Base-by-base conservation (phyloP, 2,113 vertebrate genomes). In the Ibidorhyncha struthersii region DNA sequence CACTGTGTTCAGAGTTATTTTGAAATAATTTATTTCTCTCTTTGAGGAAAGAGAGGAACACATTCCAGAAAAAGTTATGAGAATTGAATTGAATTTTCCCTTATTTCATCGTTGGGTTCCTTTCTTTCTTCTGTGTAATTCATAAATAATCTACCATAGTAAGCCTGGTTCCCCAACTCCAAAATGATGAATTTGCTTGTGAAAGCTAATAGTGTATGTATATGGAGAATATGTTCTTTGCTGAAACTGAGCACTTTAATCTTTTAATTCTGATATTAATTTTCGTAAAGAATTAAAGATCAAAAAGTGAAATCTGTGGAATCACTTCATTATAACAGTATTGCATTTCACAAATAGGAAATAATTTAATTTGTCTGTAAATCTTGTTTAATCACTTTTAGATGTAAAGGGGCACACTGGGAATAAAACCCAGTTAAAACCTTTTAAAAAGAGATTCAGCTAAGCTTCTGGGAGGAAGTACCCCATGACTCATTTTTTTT, bases 21-120 rank as follows among this genome's bases (percentile, higher is more conserved):
- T 93, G 78, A 89, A 84, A 91, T 85, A 30, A 85, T 89, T 84
- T 76, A 43, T 83, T 97, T 91, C 96, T 91, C 87, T 70, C 82
- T 85, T 9, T 41, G 34, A 85, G 73, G 27, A 87, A 40, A 72
- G 38, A 62, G 8, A 79, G 49, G 43, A 66, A 17, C 93, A 94
- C 78, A 25, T 96, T 92, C 41, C 59, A 83, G 59, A 27, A 72
- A 56, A 82, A 70, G 16, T 88, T 93, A 69, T 41, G 38, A 92
- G 67, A 94, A 84, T n/a, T 63, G 74, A 52, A 82, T 14, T 34
- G 36, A 45, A 7, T 56, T 72, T 89, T 66, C 21, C 27, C 9
- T 72, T 47, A 23, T 47, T 83, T 72, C 13, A 34, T 86, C 38
- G 17, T 38, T 27, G 9, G 13, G 8, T 59, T 86, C 30, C 29